A percentile compares a stretch with the other conserved stretches of the same genome.
Conservation (phyloP, 1,140 invertebrate genomes). For the Drosophila simulans region DNA sequence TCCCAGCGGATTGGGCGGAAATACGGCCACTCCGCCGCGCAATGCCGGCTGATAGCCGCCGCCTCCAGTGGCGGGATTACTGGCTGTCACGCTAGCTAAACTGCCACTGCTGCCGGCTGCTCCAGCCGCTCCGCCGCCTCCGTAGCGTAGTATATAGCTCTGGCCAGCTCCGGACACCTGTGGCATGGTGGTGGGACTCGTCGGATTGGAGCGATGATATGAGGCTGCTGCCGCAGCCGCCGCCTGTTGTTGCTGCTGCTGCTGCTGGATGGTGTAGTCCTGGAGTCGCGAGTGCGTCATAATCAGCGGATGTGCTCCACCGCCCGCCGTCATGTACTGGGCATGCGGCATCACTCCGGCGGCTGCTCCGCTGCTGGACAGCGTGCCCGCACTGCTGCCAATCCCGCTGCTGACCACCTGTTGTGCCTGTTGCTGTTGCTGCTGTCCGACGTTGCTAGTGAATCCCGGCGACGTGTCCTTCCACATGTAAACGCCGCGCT, state of each 20-base stretch:
- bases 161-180: conserved; percentile 66
- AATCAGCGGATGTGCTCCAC: conserved; percentile 68
- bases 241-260: conserved; percentile 70
- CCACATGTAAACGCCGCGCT: conserved; percentile 93
- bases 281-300: conserved; percentile 80
- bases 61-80: conserved; percentile 25
- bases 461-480: conserved; percentile 89
- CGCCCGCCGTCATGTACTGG: conserved; percentile 77
- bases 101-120: conserved; percentile 64
- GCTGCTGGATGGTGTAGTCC: conserved; percentile 64
- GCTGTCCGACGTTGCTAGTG: conserved; percentile 29
- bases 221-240: conserved; percentile 83
- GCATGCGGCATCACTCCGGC: conserved; percentile 60
- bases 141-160: conserved; percentile 74
- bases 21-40: conserved; percentile 88
- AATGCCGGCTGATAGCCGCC: conserved; percentile 87
- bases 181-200: conserved; percentile 89
- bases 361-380: conserved; percentile 63
- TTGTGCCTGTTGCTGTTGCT: conserved; percentile 31
- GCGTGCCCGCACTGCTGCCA: conserved; percentile 79
- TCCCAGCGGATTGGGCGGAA: conserved; percentile 86
- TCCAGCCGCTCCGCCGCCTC: conserved; percentile 42
- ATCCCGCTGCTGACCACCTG: conserved; percentile 52
- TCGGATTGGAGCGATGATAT: conserved; percentile 90
- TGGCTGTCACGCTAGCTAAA: conserved; percentile 59